phyloP scores from a whole-genome alignment of 2,888 invertebrate genomes.

The Dicycla oo region DNA sequence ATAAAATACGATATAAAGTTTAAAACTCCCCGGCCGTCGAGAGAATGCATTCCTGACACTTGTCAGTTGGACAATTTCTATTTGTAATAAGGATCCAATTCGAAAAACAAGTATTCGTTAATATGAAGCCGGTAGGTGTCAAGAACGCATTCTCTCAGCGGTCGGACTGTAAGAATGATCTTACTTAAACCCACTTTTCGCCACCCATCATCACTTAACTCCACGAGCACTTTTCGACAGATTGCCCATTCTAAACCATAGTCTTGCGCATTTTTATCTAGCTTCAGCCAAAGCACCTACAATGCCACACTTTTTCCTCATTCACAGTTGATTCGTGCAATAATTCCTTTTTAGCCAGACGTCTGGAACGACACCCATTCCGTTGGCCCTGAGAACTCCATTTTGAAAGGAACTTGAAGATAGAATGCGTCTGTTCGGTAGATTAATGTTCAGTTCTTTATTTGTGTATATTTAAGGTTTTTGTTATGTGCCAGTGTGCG shows the following conservation, averaged over 20 bases:
- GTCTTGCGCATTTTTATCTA: slow-evolving; percentile 42
- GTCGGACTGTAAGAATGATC: no score
- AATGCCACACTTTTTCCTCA: slow-evolving; percentile 53
- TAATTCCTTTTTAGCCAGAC: slow-evolving; percentile 64
- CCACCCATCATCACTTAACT: slow-evolving; percentile 1
- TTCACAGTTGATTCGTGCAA: slow-evolving; percentile 54
- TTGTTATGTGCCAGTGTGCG: background rate
- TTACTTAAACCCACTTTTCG: background rate
- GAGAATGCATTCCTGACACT: no score
- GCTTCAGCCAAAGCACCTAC: slow-evolving; percentile 23
- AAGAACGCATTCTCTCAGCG: no score
- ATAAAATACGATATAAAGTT: no score
- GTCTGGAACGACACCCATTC: slow-evolving; percentile 57
- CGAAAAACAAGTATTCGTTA: no score
- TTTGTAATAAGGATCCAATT: no score
- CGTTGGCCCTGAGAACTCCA: slow-evolving; percentile 33
- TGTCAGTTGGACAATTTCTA: no score
- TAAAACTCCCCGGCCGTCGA: no score
- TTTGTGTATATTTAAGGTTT: slow-evolving; percentile 23
- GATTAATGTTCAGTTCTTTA: slow-evolving; percentile 46
- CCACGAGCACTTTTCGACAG: background rate
- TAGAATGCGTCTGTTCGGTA: slow-evolving; percentile 33
- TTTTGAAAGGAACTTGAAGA: slow-evolving; percentile 45
- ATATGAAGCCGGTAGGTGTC: no score
- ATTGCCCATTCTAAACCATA: slow-evolving; percentile 33